Evolutionary conservation across 2,888 invertebrate genomes (phyloP).

Genomic region (Rotaria sp.): DNA sequence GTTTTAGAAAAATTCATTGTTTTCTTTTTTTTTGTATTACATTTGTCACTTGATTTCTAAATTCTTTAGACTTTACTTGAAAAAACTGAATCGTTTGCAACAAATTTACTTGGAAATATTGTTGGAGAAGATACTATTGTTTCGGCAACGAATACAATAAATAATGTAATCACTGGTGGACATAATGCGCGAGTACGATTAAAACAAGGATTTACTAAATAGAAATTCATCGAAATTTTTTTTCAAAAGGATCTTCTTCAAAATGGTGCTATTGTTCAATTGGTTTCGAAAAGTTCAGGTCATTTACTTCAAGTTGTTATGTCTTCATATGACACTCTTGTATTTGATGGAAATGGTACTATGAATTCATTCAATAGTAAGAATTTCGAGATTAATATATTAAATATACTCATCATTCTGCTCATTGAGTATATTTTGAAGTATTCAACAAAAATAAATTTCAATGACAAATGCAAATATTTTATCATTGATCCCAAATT

Average conservation of each 20-base stretch:
- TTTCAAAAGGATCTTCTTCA: neutral
- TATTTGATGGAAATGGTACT: neutral
- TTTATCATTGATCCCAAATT: no score
- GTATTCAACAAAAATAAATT: no score
- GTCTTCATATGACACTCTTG: neutral
- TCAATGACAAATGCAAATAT: no score
- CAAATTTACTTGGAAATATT: neutral
- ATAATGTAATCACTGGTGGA: neutral
- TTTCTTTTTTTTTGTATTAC: no score
- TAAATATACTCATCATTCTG: no score
- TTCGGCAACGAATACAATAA: neutral
- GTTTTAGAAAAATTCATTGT: neutral
- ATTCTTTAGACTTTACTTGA: neutral
- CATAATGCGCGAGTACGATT: neutral
- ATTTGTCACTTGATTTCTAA: neutral
- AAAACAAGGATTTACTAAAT: no score
- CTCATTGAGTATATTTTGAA: no score
- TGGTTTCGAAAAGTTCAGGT: neutral
- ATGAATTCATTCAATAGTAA: neutral
- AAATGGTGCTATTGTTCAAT: neutral
- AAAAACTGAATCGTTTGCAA: neutral
- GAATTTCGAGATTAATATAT: neutral
- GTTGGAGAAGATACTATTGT: neutral
- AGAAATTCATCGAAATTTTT: neutral
- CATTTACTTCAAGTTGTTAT: neutral